Evolutionary conservation across 2,113 vertebrate genomes (phyloP).

Genomic region (Dermatemys mawii): DNA sequence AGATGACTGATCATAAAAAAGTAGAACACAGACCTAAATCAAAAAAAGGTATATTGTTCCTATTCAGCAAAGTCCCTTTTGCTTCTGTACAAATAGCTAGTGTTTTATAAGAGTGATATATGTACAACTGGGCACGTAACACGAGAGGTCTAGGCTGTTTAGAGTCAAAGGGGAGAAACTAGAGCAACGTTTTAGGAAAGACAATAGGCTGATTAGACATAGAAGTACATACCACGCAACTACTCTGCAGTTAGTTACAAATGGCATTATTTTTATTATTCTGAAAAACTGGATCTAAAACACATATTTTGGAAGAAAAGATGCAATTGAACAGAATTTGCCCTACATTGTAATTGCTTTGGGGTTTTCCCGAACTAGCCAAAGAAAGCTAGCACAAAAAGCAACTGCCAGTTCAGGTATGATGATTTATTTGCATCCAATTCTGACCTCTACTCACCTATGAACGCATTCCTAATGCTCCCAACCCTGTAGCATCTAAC

Average conservation of each 20-base stretch:
- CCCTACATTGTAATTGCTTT: no score
- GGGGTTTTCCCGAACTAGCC: not conserved
- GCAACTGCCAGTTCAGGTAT: not conserved
- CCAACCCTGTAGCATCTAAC: not conserved
- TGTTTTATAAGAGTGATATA: not conserved
- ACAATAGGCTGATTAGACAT: not conserved
- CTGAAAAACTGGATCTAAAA: no score
- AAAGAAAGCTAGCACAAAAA: not conserved
- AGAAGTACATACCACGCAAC: not conserved
- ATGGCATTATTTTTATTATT: no score
- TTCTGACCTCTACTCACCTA: not conserved
- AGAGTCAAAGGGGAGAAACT: not conserved
- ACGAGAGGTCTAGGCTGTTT: not conserved
- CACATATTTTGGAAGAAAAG: no score
- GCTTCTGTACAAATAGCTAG: not conserved
- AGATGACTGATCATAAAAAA: not conserved
- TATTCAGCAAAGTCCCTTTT: not conserved
- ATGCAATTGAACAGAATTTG: no score
- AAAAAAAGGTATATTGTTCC: not conserved
- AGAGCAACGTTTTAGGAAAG: not conserved
- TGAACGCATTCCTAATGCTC: not conserved
- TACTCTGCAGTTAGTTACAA: not conserved
- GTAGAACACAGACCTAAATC: not conserved
- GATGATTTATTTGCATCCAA: not conserved
- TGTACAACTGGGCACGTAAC: not conserved